Evolutionary conservation across 1,140 invertebrate genomes (phyloP), one percentile per base, ranked within the genome.

Genomic region (Drosophila albomicans): DNA sequence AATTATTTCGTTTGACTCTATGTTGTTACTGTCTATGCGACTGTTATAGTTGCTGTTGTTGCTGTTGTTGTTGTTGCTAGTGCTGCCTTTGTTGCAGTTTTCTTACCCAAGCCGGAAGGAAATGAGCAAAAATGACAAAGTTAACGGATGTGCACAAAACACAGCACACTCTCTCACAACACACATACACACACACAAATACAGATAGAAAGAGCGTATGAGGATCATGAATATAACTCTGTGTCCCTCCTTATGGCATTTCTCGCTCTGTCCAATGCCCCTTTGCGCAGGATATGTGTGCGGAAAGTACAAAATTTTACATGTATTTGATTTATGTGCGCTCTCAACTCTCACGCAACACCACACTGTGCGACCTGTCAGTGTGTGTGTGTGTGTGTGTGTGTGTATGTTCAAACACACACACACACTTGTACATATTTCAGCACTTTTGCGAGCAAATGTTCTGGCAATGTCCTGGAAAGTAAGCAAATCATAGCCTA

Each of bases 71-170:
- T 38, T 49, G 11, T 61, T 43, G 25, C 61, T 48, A 48, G 67
- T 78, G 56, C 45, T 78, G 56, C 45, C 62, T 61, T 48, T 70
- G 63, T 76, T 85, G 82, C 82, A 73, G 63, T 87, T 86, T 87
- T 87, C 82, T 79, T 86, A 71, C 75, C 64, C 81, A 69, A 69
- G 82, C 81, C 85, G 85, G 85, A 89, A 89, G 85, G 85, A 89
- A 89, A 89, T 90, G 86, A 89, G 85, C 85, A 89, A 90, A 87
- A 89, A 89, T 89, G 85, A 89, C 85, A 89, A 89, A 89, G 85
- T 90, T 89, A 89, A 90, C 86, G 85, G 85, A 89, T 90, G 85
- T 89, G 86, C 81, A 85, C 86, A 89, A 90, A 90, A 90, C 86
- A 89, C 81, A 81, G 80, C 64, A 78, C 85, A 88, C 84, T 70